These are phyloP conservation scores for Acrocephalus scirpaceus DNA, from an alignment of 2,797 vertebrate genomes.

Conservation along the genomic window DNA sequence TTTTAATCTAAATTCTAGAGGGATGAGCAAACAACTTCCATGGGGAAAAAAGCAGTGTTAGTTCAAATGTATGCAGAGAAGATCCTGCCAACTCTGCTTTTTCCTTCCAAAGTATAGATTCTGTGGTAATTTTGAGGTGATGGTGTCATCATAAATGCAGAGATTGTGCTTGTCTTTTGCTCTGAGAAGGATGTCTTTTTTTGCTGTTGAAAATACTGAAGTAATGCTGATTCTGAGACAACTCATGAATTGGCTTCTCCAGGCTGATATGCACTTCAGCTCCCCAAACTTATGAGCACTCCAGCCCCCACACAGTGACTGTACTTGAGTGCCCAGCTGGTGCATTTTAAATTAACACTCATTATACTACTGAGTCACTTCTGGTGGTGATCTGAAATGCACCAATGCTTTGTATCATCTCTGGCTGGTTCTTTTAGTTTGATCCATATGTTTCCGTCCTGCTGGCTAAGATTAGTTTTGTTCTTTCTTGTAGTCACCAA, in stretches of 20 bases:
- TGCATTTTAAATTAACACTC: not conserved
- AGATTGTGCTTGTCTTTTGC: not conserved
- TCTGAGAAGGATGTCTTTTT: not conserved
- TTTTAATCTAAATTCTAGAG: not conserved
- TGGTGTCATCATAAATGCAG: not conserved
- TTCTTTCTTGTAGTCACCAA: not conserved
- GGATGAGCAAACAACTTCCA: not conserved
- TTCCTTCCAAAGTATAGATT: not conserved
- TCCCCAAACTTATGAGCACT: not conserved
- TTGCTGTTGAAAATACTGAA: not conserved
- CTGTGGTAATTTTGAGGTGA: not conserved
- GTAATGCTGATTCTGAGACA: not conserved
- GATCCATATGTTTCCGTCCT: not conserved
- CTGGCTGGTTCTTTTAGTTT: not conserved
- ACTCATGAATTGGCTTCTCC: not conserved
- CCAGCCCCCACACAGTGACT: not conserved
- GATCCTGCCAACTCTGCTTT: not conserved
- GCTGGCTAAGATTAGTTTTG: not conserved
- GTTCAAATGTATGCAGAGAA: not conserved
- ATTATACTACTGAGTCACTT: slow-evolving; percentile 5
- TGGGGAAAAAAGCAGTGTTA: not conserved
- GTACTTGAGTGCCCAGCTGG: slow-evolving; percentile 7
- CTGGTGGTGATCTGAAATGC: not conserved
- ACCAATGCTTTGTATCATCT: not conserved
- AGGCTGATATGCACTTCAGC: not conserved